Conservation (phyloP, 2,797 vertebrate genomes). For the Chaenodraco wilsoni region DNA sequence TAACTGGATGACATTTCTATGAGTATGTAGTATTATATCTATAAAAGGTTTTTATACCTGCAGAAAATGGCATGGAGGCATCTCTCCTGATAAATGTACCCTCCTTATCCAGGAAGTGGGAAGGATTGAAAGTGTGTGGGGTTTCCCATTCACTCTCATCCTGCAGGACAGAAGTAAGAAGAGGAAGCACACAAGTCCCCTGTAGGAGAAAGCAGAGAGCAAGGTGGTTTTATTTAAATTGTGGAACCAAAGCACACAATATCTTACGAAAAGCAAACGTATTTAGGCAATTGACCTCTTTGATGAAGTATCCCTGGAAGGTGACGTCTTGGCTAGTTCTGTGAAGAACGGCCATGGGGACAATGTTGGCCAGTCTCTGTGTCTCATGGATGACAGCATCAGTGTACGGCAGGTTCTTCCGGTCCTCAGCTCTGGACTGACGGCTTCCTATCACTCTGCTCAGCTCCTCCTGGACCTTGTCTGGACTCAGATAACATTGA, state of each 20-base stretch:
- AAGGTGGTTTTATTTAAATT: background rate
- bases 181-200: conserved; percentile 72
- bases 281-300: conserved; percentile 47
- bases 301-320: conserved; percentile 73
- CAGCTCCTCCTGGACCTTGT: conserved; percentile 29
- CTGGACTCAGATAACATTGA: background rate
- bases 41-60: conserved; percentile 60
- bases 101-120: conserved; percentile 73
- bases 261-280: too few species aligned
- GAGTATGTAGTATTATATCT: background rate
- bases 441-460: conserved; percentile 48
- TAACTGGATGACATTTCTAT: background rate
- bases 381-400: conserved; percentile 76
- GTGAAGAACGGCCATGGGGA: conserved; percentile 58
- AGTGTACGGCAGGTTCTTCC: conserved; percentile 69
- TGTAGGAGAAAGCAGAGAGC: background rate
- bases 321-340: conserved; percentile 64
- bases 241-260: background rate
- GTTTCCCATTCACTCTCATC: conserved; percentile 77
- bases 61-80: conserved; percentile 79
- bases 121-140: conserved; percentile 75
- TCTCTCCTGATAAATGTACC: conserved; percentile 43
- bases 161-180: conserved; percentile 71
- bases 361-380: conserved; percentile 67
- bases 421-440: conserved; percentile 55